phyloP scores from a whole-genome alignment of 35 echinoderm and acorn worm species.

The Heliocidaris tuberculata region DNA sequence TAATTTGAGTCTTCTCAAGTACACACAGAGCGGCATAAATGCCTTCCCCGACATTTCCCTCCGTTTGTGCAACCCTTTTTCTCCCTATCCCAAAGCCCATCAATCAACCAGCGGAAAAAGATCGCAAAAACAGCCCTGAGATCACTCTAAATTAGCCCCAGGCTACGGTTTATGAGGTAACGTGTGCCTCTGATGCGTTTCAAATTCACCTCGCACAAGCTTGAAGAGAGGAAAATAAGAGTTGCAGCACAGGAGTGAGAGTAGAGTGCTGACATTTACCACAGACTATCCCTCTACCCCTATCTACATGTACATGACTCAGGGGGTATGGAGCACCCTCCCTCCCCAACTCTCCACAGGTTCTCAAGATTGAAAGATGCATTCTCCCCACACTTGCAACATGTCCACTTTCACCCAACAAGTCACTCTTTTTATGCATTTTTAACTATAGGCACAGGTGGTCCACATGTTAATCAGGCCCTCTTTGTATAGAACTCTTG shows the following conservation, averaged over 20 bases:
- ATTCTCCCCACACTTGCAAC: background rate
- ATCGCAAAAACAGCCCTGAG: slow-evolving; percentile 43
- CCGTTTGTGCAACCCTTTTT: slow-evolving; percentile 9
- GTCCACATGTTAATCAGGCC: background rate
- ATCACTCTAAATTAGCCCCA: slow-evolving; percentile 41
- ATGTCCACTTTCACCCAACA: too few relatives aligned
- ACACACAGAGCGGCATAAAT: background rate
- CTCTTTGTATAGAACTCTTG: background rate
- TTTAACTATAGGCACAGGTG: background rate
- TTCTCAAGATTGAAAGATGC: background rate
- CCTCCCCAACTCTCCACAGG: background rate
- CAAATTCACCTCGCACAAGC: slow-evolving; percentile 10
- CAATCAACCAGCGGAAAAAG: slow-evolving; percentile 39
- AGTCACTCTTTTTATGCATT: background rate
- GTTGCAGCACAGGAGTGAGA: background rate
- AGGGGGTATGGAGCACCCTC: background rate
- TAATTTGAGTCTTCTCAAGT: background rate
- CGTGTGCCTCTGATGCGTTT: slow-evolving; percentile 40
- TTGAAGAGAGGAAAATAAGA: slow-evolving; percentile 27
- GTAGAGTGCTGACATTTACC: slow-evolving; percentile 39
- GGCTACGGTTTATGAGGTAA: slow-evolving; percentile 37
- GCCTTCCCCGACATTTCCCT: background rate
- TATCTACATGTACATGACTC: background rate
- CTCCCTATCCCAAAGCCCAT: slow-evolving; percentile 23
- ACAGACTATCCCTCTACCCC: background rate